Evolutionary conservation across 2,888 invertebrate species (phyloP).

Genomic region (Apoda limacodes): DNA sequence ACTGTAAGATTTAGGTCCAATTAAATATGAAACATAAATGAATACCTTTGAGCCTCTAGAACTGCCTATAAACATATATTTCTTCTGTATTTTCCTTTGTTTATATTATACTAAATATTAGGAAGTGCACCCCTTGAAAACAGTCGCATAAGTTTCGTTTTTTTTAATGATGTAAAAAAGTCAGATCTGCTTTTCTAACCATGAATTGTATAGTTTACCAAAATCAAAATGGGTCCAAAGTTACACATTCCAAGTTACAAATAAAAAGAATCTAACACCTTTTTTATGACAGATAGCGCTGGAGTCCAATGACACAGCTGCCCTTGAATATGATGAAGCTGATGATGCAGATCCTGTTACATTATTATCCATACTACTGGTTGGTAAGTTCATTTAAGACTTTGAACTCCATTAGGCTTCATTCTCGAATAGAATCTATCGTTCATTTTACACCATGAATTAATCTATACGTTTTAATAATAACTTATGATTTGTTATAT

Average conservation of each 20-base stretch:
- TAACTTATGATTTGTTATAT: slow-evolving; percentile 1
- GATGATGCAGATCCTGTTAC: slow-evolving; percentile 82
- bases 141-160: slow-evolving; percentile 1
- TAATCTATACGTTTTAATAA: neutral
- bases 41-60: too few species aligned
- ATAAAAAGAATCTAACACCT: slow-evolving; percentile 2
- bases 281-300: slow-evolving; percentile 53
- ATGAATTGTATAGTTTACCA: too few species aligned
- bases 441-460: too few species aligned
- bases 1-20: too few species aligned
- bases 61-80: too few species aligned
- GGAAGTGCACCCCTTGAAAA: slow-evolving; percentile 4
- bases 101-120: slow-evolving; percentile 8
- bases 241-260: too few species aligned
- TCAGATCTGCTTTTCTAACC: neutral
- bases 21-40: too few species aligned
- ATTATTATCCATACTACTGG: slow-evolving; percentile 82
- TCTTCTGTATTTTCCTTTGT: neutral
- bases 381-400: slow-evolving; percentile 77
- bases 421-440: too few species aligned
- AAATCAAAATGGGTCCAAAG: neutral
- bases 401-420: too few species aligned
- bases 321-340: slow-evolving; percentile 68
- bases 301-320: slow-evolving; percentile 59
- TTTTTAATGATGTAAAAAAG: neutral